Percentiles rank a stretch among this genome's conserved stretches.
These are phyloP conservation scores for Glaucomys volans DNA, from an alignment of 2,113 vertebrate genomes.

Conservation along the genomic window DNA sequence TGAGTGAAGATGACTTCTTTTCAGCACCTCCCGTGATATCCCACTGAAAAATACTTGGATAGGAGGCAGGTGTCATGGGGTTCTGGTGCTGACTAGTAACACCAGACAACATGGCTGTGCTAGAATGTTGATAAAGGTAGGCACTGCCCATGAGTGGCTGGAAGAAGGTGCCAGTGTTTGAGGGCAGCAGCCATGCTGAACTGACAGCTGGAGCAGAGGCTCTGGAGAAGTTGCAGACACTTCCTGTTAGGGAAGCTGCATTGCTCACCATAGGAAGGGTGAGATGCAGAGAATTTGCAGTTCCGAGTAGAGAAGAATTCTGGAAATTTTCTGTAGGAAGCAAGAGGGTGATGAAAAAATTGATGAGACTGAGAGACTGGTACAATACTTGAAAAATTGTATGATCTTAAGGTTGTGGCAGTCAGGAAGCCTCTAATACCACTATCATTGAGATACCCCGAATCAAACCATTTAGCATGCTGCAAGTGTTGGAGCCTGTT, in stretches of 20 bases:
- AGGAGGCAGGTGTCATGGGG: neutral
- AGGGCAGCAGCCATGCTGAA: conserved; percentile 57
- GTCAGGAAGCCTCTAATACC: neutral
- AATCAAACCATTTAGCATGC: neutral
- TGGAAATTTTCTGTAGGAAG: conserved; percentile 57
- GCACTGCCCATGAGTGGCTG: conserved; percentile 21
- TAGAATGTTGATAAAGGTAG: conserved; percentile 53
- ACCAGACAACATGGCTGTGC: neutral
- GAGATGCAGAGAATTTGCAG: neutral
- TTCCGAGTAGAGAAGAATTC: neutral
- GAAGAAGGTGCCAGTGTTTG: neutral
- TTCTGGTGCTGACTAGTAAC: conserved; percentile 22
- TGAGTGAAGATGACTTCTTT: neutral
- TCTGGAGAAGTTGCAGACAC: conserved; percentile 8
- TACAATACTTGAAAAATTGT: neutral
- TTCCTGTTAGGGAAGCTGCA: neutral
- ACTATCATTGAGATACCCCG: neutral
- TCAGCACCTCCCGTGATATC: neutral
- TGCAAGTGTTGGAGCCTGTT: neutral
- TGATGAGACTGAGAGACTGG: neutral
- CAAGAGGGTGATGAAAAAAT: neutral
- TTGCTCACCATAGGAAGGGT: conserved; percentile 45
- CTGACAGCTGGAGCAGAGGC: neutral
- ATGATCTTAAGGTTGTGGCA: neutral
- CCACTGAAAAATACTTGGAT: neutral